phyloP scores from a whole-genome alignment of 2,113 vertebrate species.

The Hyperopisus bebe region DNA sequence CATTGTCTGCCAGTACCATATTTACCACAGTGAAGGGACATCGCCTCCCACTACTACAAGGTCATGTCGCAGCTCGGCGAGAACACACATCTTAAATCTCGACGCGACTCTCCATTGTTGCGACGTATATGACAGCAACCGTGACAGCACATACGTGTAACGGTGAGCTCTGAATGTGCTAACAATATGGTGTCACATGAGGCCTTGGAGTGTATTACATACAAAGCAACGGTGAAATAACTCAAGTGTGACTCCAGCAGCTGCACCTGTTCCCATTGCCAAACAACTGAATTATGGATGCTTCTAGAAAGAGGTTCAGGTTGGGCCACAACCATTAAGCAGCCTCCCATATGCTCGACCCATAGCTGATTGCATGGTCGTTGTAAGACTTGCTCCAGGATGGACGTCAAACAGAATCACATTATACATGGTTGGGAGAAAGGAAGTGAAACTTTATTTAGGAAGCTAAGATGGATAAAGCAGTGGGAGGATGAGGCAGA shows the following conservation, averaged over 20 bases:
- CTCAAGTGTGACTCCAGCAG: background rate
- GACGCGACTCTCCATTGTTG: background rate
- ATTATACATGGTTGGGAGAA: background rate
- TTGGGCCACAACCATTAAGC: background rate
- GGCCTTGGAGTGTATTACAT: background rate
- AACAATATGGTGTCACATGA: background rate
- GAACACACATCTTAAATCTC: background rate
- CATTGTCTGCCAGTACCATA: conserved; percentile 1
- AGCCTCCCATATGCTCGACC: background rate
- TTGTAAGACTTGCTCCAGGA: background rate
- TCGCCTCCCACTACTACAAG: conserved; percentile 2
- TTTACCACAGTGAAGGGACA: conserved; percentile 4
- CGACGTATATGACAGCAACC: background rate
- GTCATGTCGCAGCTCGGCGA: background rate
- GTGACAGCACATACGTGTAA: conserved; percentile 6
- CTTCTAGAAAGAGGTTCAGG: background rate
- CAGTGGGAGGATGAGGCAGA: background rate
- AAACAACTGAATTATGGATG: background rate
- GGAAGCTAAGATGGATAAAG: background rate
- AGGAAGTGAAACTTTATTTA: background rate
- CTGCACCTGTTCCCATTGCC: background rate
- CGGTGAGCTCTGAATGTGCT: background rate
- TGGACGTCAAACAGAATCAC: background rate
- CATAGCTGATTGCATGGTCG: background rate
- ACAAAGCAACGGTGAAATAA: background rate